Evolutionary conservation across 2,113 vertebrate species (phyloP).

Genomic region (Lutjanus erythropterus): DNA sequence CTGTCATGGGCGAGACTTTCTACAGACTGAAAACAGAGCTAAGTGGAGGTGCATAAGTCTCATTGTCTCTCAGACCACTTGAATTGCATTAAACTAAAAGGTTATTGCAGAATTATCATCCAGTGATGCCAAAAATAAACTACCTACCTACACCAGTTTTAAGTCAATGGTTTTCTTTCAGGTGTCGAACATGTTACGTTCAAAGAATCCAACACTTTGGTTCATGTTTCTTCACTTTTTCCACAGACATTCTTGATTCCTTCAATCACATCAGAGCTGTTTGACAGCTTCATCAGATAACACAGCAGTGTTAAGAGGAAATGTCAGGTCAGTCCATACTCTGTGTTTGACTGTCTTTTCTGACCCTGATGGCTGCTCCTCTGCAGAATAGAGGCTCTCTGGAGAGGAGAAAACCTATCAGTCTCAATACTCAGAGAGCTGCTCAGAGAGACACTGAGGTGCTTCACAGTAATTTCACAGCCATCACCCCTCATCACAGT

Average conservation of each 20-base stretch:
- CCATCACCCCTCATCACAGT: constrained; percentile 52
- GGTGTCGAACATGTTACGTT: not conserved
- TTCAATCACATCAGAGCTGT: constrained; percentile 13
- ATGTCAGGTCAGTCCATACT: constrained; percentile 1
- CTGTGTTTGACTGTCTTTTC: constrained; percentile 33
- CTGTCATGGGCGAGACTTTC: too few species aligned
- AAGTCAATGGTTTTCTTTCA: not conserved
- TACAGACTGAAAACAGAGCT: too few species aligned
- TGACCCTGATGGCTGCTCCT: constrained; percentile 58
- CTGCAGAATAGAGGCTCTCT: constrained; percentile 38
- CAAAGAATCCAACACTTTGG: too few species aligned
- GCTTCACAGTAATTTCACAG: constrained; percentile 73
- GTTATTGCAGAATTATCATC: too few species aligned
- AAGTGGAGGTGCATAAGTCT: too few species aligned
- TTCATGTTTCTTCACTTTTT: not conserved
- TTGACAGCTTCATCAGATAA: constrained; percentile 20
- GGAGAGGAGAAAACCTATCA: constrained; percentile 61
- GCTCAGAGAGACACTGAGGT: constrained; percentile 43
- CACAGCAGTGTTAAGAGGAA: constrained; percentile 5
- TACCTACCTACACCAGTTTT: too few species aligned
- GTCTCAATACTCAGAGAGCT: constrained; percentile 42
- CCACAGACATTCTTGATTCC: not conserved
- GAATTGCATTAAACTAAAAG: too few species aligned
- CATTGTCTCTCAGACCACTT: too few species aligned
- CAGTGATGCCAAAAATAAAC: too few species aligned